Evolutionary conservation across 37 sponge, comb jelly and placozoan species (phyloP).

Genomic region (Tethya wilhelma): DNA sequence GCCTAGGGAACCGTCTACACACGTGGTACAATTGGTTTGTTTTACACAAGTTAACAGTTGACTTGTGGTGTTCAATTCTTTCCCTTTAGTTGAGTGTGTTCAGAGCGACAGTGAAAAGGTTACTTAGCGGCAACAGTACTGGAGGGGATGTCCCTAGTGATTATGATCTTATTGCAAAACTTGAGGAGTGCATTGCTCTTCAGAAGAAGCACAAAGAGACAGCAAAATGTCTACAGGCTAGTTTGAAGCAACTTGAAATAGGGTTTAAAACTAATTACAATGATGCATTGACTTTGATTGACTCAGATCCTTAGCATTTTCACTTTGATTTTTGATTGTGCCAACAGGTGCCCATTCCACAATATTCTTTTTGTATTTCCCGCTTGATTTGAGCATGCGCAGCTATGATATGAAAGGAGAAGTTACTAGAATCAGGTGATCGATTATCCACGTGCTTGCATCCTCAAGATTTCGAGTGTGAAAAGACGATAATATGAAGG

Average conservation of each 20-base stretch:
- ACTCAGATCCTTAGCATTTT: too few species aligned
- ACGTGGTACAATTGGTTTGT: too few species aligned
- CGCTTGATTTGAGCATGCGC: too few species aligned
- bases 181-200: conserved; percentile 26
- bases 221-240: conserved; percentile 43
- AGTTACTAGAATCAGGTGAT: too few species aligned
- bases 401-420: too few species aligned
- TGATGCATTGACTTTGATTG: conserved; percentile 53
- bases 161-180: conserved; percentile 29
- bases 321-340: too few species aligned
- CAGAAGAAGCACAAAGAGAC: conserved; percentile 26
- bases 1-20: too few species aligned
- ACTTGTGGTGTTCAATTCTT: background rate
- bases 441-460: too few species aligned
- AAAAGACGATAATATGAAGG: background rate
- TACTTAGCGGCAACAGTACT: background rate
- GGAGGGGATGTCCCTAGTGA: conserved; percentile 21
- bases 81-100: conserved; percentile 32
- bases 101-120: conserved; percentile 34
- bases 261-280: conserved; percentile 65
- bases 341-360: too few species aligned
- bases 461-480: too few species aligned
- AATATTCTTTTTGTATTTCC: too few species aligned
- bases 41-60: too few species aligned
- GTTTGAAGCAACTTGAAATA: conserved; percentile 64